A percentile compares a stretch with the other conserved stretches of the same genome.
Evolutionary conservation across 2,888 invertebrate species (phyloP).

Genomic region (Mylabris sibirica): DNA sequence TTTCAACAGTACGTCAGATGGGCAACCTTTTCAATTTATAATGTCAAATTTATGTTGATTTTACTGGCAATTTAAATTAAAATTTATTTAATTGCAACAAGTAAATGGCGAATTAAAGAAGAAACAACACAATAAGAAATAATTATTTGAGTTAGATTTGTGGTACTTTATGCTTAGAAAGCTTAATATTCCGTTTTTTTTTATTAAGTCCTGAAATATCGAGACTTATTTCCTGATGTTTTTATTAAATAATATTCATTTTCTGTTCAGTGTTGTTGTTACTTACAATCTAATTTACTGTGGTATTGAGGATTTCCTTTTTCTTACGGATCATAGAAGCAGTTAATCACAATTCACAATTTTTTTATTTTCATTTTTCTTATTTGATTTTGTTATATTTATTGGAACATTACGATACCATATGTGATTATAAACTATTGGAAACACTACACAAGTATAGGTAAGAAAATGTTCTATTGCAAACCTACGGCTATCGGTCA

Average conservation of each 20-base stretch:
- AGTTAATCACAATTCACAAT: neutral
- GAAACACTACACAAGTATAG: neutral
- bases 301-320: conserved; percentile 9
- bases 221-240: neutral
- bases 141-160: neutral
- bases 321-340: neutral
- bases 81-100: neutral
- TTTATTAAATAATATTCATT: neutral
- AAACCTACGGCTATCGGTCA: conserved; percentile 44
- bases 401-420: conserved; percentile 2
- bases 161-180: neutral
- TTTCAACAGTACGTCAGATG: conserved; percentile 11
- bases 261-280: neutral
- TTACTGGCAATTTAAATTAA: neutral
- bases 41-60: conserved; percentile 3
- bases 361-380: neutral
- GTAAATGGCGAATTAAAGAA: neutral
- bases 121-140: neutral
- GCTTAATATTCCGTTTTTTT: neutral
- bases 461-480: neutral
- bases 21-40: neutral
- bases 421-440: neutral
- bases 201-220: neutral
- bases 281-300: neutral
- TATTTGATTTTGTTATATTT: neutral